Evolutionary conservation across 2,797 vertebrate genomes (phyloP), one percentile per base, ranked within the genome.

Genomic region (Chelon auratus): DNA sequence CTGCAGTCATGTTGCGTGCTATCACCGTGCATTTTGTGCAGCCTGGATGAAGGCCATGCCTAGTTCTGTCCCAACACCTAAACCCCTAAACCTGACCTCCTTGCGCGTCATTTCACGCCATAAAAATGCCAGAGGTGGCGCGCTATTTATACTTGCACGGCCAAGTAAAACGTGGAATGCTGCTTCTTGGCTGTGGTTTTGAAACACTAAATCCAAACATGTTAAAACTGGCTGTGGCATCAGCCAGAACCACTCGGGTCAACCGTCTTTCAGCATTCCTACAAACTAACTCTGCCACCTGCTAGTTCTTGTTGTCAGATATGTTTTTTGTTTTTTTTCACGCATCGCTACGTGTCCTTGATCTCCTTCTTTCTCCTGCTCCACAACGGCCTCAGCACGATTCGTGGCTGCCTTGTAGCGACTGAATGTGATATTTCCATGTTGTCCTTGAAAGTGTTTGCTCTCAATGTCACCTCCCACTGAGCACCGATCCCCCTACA

Each of bases 401-500:
- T 66, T 80, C 83, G 20, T 11, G 15, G 71, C 77, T 66, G 73
- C 76, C 75, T 79, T 57, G 76, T 88, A 75, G 82, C 58, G 24
- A 52, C 30, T 33, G 47, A 30, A 68, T 75, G 88, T 73, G 86
- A 89, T 87, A 85, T 92, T 89, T 91, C 81, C 82, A 82, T 68
- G 78, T 86, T 83, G 89, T 78, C 89, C 90, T 91, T 91, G 88
- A 91, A 87, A 76, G 67, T 26, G 80, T 68, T 26, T 24, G 63
- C 64, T 81, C 78, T 84, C 81, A 91, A 85, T 86, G 90, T 90
- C 87, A 53, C 20, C 76, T 73, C 81, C 69, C 26, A 65, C 75
- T 2, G 65, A 71, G 82, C 77, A 52, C 57, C 71, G 13, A 66
- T 43, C 37, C 33, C 72, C 74, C 65, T 40, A 14, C 72, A 24